Conservation (phyloP, 2,888 invertebrate species). For the Digitonthophagus gazella region DNA sequence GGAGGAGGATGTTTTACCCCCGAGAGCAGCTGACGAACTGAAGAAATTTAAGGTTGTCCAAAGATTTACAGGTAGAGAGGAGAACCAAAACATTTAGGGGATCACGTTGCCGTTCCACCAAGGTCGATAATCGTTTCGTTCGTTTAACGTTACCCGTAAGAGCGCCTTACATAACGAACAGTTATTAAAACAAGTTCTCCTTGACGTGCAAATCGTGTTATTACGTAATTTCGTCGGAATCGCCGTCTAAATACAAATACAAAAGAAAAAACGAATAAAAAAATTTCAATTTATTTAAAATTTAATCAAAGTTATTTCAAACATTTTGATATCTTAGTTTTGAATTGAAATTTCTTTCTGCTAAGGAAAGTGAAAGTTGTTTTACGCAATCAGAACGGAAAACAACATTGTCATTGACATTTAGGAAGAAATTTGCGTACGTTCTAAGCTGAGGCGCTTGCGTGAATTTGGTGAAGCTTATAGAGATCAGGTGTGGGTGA, state of each 20-base stretch:
- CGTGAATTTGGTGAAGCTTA: neutral
- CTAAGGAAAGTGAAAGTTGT: neutral
- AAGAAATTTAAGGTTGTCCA: constrained; percentile 38
- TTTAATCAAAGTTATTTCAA: too few species aligned
- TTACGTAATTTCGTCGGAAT: neutral
- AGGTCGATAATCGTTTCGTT: constrained; percentile 4
- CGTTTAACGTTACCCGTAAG: neutral
- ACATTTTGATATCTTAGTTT: too few species aligned
- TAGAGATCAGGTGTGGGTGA: neutral
- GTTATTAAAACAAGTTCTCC: neutral
- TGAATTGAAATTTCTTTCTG: too few species aligned
- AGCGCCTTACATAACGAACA: neutral
- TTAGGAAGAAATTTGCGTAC: neutral
- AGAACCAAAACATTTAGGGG: constrained; percentile 32
- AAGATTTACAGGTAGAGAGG: constrained; percentile 46
- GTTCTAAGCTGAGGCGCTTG: neutral
- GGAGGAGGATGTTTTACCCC: constrained; percentile 34
- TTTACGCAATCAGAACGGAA: neutral
- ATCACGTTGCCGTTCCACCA: constrained; percentile 21
- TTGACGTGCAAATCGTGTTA: neutral
- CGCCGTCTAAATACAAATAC: neutral
- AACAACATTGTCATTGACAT: constrained; percentile 7
- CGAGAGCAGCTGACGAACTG: constrained; percentile 46
- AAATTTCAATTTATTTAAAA: neutral
- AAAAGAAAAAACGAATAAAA: neutral